Percentiles rank a stretch among this genome's conserved stretches.
Conservation (phyloP, 1,140 invertebrate genomes). For the Telenomus remus region DNA sequence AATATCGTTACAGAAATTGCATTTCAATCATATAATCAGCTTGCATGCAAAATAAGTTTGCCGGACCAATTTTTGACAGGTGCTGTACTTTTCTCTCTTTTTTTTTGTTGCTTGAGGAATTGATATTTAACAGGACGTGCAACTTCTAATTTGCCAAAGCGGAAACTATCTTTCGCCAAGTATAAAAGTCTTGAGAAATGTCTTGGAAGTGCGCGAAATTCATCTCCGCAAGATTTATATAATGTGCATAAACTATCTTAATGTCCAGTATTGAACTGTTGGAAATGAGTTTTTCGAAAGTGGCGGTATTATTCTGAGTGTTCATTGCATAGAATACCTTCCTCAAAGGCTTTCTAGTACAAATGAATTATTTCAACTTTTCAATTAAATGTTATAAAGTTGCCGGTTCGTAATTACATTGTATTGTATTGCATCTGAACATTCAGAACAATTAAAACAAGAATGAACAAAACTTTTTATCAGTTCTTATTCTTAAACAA, state of each 20-base stretch:
- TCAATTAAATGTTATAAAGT: constrained; percentile 1
- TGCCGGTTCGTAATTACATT: neutral
- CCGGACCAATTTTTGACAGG: neutral
- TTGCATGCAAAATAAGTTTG: neutral
- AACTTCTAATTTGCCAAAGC: neutral
- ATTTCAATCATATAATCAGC: neutral
- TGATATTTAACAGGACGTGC: neutral
- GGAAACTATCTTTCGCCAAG: constrained; percentile 1
- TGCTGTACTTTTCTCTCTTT: neutral
- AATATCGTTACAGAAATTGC: too few relatives aligned
- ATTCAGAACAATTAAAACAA: too few relatives aligned
- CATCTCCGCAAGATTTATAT: constrained; percentile 2
- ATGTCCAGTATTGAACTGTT: neutral
- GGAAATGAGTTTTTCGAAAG: constrained; percentile 6
- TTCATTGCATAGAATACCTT: neutral
- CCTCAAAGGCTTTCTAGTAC: constrained; percentile 6
- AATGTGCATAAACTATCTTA: constrained; percentile 1
- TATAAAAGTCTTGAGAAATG: neutral
- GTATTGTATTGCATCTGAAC: too few relatives aligned
- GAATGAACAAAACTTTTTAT: too few relatives aligned
- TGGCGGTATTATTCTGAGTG: neutral
- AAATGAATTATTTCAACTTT: constrained; percentile 1
- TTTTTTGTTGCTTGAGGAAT: neutral
- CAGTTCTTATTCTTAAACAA: too few relatives aligned
- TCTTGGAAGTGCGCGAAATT: neutral